Evolutionary conservation across 2,888 invertebrate species (phyloP).

Genomic region (Glaucopsyche alexis): DNA sequence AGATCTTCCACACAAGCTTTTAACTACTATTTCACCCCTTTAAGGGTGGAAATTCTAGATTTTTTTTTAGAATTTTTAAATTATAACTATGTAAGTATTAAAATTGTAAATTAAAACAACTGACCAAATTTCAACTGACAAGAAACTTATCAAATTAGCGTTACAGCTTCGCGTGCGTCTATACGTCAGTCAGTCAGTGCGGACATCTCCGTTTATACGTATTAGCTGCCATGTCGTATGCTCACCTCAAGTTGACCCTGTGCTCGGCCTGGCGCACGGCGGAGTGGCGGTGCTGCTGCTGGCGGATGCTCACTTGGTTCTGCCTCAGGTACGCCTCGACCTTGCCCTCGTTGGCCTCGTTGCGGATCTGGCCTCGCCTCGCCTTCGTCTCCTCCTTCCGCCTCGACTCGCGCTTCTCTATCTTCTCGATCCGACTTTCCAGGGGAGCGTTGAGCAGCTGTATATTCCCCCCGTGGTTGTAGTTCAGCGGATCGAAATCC

Average conservation of each 20-base stretch:
- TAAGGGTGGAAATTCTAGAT: too few relatives aligned
- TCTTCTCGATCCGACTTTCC: conserved; percentile 55
- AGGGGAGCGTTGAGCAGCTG: conserved; percentile 51
- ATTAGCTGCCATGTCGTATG: background rate
- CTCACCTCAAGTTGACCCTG: conserved; percentile 70
- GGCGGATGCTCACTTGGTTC: conserved; percentile 72
- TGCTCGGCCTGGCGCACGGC: conserved; percentile 75
- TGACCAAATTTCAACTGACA: too few relatives aligned
- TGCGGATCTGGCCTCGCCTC: conserved; percentile 53
- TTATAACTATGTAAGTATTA: too few relatives aligned
- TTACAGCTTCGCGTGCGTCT: too few relatives aligned
- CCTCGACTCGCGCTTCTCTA: conserved; percentile 54
- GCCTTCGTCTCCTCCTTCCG: conserved; percentile 49
- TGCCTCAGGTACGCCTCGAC: conserved; percentile 74
- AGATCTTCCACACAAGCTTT: too few relatives aligned
- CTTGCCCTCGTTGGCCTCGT: conserved; percentile 61
- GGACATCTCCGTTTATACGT: too few relatives aligned
- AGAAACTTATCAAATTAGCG: too few relatives aligned
- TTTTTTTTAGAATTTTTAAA: too few relatives aligned
- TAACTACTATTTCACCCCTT: too few relatives aligned
- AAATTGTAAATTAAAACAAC: too few relatives aligned
- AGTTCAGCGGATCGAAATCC: conserved; percentile 83
- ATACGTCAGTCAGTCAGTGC: too few relatives aligned
- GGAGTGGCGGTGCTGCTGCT: conserved; percentile 71
- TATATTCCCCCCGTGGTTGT: conserved; percentile 78